Evolutionary conservation across 1,140 invertebrate species (phyloP), one percentile per base, ranked within the genome.

Genomic region (Monomorium pharaonis): DNA sequence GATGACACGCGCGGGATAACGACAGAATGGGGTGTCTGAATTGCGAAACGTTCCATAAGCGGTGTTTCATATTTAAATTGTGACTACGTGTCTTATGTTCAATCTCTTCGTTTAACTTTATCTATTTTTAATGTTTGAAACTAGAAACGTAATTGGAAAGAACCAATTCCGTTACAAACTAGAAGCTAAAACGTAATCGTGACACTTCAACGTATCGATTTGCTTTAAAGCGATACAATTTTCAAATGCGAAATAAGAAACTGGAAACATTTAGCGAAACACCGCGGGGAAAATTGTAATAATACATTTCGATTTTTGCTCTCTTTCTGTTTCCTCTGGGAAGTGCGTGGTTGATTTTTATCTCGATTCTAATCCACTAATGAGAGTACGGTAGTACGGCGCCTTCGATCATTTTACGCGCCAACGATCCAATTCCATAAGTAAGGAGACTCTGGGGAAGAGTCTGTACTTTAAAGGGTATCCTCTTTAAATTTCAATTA

Each of bases 401-500:
- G 37, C 56, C 54, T 62, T 75, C 80, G 54, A 75, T 75, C 69
- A 62, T 6, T 75, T n/a, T 75, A 84, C 60, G 60, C 80, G 27
- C 21, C 65, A 54, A 58, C 80, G 14, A 76, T 84, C 42, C 56
- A 75, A 84, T 84, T 75, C 56, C 80, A 75, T 84, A 75, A 83
- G 51, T 83, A 83, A 49, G 27, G 14, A 33, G 14, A 49, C 37
- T 83, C 24, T n/a, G 16, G 30, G 3, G 0, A 14, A 65, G 44
- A 42, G 30, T 51, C 42, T 83, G 21, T 30, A 74, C 67, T 67
- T 51, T 24, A 37, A 16, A 24, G 33, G 67, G 0, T 44, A 54
- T n/a, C 10, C 77, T 69, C 77, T 54, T 80, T 80, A 80, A 80
- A 80, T 54, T 76, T 33, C 70, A 84, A 84, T 76, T 84, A 84